phyloP scores from a whole-genome alignment of 2,797 vertebrate species.

The Pantherophis alleghaniensis region DNA sequence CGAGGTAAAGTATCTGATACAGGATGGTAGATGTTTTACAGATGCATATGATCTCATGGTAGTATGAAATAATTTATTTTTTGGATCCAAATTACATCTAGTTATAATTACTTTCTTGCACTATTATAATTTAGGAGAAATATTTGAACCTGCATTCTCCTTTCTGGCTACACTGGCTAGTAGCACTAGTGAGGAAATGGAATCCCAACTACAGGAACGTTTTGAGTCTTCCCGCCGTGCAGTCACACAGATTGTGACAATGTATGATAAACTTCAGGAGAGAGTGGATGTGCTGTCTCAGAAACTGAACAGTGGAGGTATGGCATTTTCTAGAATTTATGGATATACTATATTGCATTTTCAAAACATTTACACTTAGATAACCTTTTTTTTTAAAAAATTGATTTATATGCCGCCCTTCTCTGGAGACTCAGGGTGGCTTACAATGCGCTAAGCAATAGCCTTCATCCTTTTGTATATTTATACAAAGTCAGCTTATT shows the following conservation, averaged over 20 bases:
- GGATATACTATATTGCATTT: background rate
- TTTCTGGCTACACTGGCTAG: slow-evolving; percentile 94
- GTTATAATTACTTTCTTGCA: slow-evolving; percentile 11
- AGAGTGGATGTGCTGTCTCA: slow-evolving; percentile 72
- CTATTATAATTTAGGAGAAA: slow-evolving; percentile 63
- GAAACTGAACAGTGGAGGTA: slow-evolving; percentile 77
- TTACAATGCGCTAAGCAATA: too few species aligned
- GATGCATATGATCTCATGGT: background rate
- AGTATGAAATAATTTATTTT: background rate
- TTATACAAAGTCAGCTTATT: too few species aligned
- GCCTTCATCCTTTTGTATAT: too few species aligned
- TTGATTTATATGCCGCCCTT: too few species aligned
- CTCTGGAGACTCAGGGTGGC: too few species aligned
- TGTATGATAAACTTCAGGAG: slow-evolving; percentile 85
- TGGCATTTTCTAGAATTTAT: background rate
- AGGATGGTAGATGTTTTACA: background rate
- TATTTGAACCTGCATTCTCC: slow-evolving; percentile 80
- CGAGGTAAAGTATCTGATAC: slow-evolving; percentile 60
- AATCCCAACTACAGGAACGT: slow-evolving; percentile 91
- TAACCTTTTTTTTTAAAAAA: background rate
- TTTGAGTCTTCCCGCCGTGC: slow-evolving; percentile 89
- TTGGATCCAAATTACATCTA: background rate
- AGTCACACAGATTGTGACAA: slow-evolving; percentile 83
- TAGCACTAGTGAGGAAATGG: slow-evolving; percentile 96
- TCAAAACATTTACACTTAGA: background rate